phyloP scores from a whole-genome alignment of 2,797 vertebrate genomes.

The Rousettus madagascariensis region DNA sequence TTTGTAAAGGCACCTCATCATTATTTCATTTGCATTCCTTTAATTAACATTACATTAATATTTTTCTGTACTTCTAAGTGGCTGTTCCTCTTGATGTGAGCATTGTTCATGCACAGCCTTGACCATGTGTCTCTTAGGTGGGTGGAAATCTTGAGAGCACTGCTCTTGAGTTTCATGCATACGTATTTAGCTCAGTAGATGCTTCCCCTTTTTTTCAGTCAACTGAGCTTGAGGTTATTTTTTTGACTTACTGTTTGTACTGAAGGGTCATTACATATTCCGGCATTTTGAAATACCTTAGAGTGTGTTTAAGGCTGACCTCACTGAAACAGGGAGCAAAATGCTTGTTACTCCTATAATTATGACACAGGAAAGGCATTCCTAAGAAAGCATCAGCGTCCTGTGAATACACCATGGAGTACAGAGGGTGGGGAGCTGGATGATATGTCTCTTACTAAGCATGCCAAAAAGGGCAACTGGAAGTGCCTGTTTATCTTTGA shows the following conservation, averaged over 20 bases:
- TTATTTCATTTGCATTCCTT: not conserved
- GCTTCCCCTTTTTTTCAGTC: constrained; percentile 50
- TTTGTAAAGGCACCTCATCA: not conserved
- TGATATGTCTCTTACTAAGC: not conserved
- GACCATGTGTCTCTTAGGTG: not conserved
- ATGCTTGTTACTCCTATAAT: not conserved
- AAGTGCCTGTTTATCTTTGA: constrained; percentile 21
- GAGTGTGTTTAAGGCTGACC: constrained; percentile 44
- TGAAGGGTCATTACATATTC: constrained; percentile 30
- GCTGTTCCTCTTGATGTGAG: constrained; percentile 8
- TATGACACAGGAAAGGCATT: not conserved
- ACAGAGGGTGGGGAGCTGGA: not conserved
- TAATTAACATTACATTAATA: not conserved
- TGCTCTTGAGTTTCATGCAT: not conserved
- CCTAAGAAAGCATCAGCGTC: not conserved
- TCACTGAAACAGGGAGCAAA: constrained; percentile 49
- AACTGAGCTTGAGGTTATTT: constrained; percentile 52
- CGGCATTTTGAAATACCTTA: constrained; percentile 57
- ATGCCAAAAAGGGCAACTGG: not conserved
- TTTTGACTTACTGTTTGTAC: constrained; percentile 50
- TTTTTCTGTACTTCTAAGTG: not conserved
- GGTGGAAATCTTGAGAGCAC: not conserved
- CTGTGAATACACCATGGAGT: not conserved
- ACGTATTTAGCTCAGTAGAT: not conserved
- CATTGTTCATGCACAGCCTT: not conserved